Evolutionary conservation across 2,797 vertebrate species (phyloP).

Genomic region (Mallotus villosus): DNA sequence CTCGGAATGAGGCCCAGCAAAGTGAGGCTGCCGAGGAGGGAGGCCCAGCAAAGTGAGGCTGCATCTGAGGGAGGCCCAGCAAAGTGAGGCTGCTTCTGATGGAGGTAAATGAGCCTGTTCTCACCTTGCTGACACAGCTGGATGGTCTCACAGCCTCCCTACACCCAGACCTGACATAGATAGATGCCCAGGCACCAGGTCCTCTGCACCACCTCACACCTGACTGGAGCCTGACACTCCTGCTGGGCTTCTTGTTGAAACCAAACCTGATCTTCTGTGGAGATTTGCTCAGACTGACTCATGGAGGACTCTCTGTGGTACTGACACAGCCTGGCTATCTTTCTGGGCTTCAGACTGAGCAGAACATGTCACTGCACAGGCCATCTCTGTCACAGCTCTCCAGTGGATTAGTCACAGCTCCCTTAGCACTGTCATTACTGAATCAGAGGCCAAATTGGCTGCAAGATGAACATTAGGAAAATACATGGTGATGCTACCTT

Average conservation of each 20-base stretch:
- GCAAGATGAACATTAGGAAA: constrained; percentile 46
- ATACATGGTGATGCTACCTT: constrained; percentile 43
- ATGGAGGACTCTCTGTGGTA: constrained; percentile 26
- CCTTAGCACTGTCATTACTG: constrained; percentile 51
- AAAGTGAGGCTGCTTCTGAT: constrained; percentile 54
- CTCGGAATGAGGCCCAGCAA: constrained; percentile 47
- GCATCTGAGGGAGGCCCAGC: constrained; percentile 42
- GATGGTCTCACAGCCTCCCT: constrained; percentile 51
- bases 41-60: constrained; percentile 17
- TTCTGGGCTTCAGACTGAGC: constrained; percentile 48
- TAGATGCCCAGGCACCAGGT: constrained; percentile 63
- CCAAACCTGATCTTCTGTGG: not conserved
- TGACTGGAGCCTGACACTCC: constrained; percentile 49
- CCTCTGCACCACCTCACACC: constrained; percentile 58
- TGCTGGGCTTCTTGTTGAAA: constrained; percentile 13
- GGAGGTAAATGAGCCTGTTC: constrained; percentile 64
- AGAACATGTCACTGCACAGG: constrained; percentile 43
- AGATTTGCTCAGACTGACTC: not conserved
- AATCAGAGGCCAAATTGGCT: constrained; percentile 50
- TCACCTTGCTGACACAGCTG: constrained; percentile 63
- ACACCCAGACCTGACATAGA: constrained; percentile 62
- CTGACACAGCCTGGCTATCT: constrained; percentile 62
- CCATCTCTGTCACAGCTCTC: constrained; percentile 38
- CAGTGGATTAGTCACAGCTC: constrained; percentile 53
- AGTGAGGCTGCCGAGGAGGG: constrained; percentile 52